Percentiles rank a stretch among this genome's conserved stretches.
phyloP scores from a whole-genome alignment of 2,113 vertebrate genomes.

The Otus sunia region DNA sequence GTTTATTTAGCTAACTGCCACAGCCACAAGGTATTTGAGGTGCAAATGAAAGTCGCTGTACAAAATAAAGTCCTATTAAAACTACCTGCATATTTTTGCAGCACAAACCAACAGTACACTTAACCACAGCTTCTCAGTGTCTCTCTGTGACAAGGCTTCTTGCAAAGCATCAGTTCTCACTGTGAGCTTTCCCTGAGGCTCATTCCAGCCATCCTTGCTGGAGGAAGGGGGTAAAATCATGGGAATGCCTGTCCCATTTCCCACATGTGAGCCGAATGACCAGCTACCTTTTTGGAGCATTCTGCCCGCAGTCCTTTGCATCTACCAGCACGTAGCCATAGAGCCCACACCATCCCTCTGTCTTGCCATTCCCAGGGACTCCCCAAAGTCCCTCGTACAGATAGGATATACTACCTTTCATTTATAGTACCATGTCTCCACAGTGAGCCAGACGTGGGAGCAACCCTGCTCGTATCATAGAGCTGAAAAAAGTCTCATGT shows the following conservation, averaged over 20 bases:
- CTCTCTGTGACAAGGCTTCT: neutral
- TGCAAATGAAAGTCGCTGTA: neutral
- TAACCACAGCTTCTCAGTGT: neutral
- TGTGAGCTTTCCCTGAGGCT: neutral
- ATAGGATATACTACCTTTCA: neutral
- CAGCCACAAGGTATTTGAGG: neutral
- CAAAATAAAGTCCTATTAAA: neutral
- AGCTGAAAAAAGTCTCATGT: neutral
- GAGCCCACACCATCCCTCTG: neutral
- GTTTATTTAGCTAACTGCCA: neutral
- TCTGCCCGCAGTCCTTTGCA: neutral
- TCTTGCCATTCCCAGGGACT: too few relatives aligned
- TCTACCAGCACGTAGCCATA: neutral
- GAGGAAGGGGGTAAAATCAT: neutral
- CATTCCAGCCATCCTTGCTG: neutral
- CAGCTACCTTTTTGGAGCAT: neutral
- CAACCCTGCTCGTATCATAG: neutral
- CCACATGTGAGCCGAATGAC: neutral
- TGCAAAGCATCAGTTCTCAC: neutral
- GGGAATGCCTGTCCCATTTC: neutral
- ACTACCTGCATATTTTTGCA: neutral
- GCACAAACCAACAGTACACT: neutral
- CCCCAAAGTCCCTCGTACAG: neutral
- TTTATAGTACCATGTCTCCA: neutral
- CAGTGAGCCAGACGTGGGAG: neutral